These are phyloP conservation scores for Tetranychus cinnabarinus DNA, from an alignment of 1,140 invertebrate genomes.

Conservation along the genomic window DNA sequence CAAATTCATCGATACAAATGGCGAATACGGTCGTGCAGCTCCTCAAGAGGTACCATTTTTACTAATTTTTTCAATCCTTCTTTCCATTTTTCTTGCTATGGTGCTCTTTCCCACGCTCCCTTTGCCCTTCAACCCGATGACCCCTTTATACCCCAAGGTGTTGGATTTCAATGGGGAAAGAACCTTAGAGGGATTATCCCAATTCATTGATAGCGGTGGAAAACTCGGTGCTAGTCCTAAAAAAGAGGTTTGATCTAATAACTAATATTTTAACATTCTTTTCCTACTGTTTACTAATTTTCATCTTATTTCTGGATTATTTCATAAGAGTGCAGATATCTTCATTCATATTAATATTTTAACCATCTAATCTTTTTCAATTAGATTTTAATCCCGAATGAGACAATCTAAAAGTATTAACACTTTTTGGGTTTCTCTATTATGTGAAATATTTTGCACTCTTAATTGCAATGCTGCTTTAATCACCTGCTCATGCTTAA, in stretches of 20 bases:
- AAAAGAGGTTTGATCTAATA: slow-evolving; percentile 27
- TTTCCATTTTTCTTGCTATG: background rate
- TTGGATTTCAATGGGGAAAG: slow-evolving; percentile 83
- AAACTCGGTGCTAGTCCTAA: slow-evolving; percentile 33
- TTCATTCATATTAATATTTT: no score
- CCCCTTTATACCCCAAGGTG: slow-evolving; percentile 23
- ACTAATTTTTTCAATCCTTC: background rate
- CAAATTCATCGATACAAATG: slow-evolving; percentile 68
- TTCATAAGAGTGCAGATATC: background rate
- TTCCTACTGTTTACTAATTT: background rate
- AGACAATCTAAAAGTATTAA: no score
- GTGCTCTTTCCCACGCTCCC: background rate
- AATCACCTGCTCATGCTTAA: no score
- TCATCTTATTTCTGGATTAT: background rate
- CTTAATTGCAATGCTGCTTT: no score
- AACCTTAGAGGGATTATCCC: slow-evolving; percentile 68
- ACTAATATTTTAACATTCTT: background rate
- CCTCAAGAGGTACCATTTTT: slow-evolving; percentile 24
- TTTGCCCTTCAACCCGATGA: background rate
- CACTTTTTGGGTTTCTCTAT: no score
- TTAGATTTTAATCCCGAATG: no score
- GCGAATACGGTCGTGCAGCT: slow-evolving; percentile 35
- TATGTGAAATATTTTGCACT: no score
- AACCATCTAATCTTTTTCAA: no score
- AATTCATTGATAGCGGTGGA: slow-evolving; percentile 66